A percentile compares a stretch with the other conserved stretches of the same genome.
Conservation (phyloP, 2,888 invertebrate genomes). For the Acleris emargana region DNA sequence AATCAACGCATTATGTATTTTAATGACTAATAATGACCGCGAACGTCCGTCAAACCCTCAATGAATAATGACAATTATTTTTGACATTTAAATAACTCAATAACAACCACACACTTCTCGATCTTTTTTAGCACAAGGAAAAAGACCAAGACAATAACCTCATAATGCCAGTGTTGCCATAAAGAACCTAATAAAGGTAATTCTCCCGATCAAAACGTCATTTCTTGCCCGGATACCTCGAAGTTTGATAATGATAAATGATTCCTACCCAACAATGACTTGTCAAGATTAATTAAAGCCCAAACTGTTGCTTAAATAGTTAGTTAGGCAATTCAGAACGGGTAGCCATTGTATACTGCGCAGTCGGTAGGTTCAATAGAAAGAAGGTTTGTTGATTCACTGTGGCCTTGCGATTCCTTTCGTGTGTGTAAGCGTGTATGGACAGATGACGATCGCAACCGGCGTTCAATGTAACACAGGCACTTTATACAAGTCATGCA, state of each 20-base stretch:
- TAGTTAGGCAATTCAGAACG: constrained; percentile 71
- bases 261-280: constrained; percentile 65
- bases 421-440: too few relatives aligned
- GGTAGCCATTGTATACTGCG: constrained; percentile 58
- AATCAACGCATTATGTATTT: constrained; percentile 14
- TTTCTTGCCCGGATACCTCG: constrained; percentile 61
- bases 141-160: constrained; percentile 36
- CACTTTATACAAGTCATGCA: too few relatives aligned
- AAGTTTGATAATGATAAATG: constrained; percentile 77
- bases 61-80: constrained; percentile 29
- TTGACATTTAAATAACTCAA: constrained; percentile 18
- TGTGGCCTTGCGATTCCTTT: too few relatives aligned
- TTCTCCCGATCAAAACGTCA: constrained; percentile 55
- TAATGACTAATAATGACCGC: neutral
- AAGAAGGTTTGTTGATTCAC: constrained; percentile 8
- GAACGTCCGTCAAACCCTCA: constrained; percentile 13
- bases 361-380: constrained; percentile 14
- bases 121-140: constrained; percentile 9
- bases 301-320: constrained; percentile 76
- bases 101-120: neutral
- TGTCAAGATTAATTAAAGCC: constrained; percentile 81
- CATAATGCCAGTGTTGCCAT: constrained; percentile 54
- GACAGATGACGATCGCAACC: too few relatives aligned
- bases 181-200: constrained; percentile 50
- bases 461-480: too few relatives aligned